These are phyloP conservation scores for Sinotaia quadrata DNA, from an alignment of 2,888 invertebrate species.

Conservation along the genomic window DNA sequence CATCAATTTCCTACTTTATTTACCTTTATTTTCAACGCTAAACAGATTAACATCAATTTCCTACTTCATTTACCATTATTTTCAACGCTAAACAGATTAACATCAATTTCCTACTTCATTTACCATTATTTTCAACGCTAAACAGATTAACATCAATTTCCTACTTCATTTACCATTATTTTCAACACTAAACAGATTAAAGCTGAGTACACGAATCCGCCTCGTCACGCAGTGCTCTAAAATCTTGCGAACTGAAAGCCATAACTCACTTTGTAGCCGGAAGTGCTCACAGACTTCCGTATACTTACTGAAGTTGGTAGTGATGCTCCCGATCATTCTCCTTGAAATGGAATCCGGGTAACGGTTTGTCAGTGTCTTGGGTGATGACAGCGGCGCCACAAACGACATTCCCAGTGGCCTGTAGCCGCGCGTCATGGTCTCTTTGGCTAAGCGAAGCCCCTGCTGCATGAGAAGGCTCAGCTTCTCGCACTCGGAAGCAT, in stretches of 20 bases:
- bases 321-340: conserved; percentile 9
- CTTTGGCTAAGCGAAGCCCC: not conserved
- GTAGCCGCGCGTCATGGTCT: not conserved
- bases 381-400: conserved; percentile 9
- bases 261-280: not conserved
- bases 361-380: conserved; percentile 10
- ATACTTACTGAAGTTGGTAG: conserved; percentile 19
- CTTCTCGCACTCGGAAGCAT: conserved; percentile 15
- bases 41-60: too few relatives aligned
- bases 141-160: too few relatives aligned
- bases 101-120: too few relatives aligned
- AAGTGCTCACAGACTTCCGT: not conserved
- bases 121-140: too few relatives aligned
- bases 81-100: too few relatives aligned
- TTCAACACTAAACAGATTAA: not conserved
- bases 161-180: too few relatives aligned
- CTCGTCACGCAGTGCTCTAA: not conserved
- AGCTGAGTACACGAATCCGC: not conserved
- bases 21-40: too few relatives aligned
- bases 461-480: not conserved
- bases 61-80: too few relatives aligned
- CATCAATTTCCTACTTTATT: too few relatives aligned
- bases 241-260: not conserved
- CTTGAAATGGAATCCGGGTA: not conserved
- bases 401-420: not conserved